Percentiles rank a stretch among this genome's conserved stretches.
These are phyloP conservation scores for Sternarchorhynchus goeldii DNA, from an alignment of 2,797 vertebrate species.

Conservation along the genomic window DNA sequence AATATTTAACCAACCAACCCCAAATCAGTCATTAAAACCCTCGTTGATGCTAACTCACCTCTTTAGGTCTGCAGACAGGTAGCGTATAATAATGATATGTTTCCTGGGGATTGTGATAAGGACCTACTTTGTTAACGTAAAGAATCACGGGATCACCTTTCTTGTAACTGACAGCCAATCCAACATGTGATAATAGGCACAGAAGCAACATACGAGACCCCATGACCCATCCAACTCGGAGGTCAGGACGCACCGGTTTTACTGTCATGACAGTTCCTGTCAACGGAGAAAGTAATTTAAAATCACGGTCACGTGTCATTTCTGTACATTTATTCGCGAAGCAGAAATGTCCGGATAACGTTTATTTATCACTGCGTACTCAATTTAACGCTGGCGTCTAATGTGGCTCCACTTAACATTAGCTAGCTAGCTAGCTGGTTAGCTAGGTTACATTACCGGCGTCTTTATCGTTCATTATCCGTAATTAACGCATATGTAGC, in stretches of 20 bases:
- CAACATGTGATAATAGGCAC: constrained; percentile 63
- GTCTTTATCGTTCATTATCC: too few species aligned
- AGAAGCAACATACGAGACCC: constrained; percentile 63
- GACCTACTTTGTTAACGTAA: constrained; percentile 95
- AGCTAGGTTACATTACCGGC: too few species aligned
- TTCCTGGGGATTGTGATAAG: constrained; percentile 95
- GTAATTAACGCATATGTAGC: too few species aligned
- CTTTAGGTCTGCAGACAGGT: constrained; percentile 87
- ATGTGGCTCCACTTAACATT: too few species aligned
- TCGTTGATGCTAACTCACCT: constrained; percentile 71
- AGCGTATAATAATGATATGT: constrained; percentile 94
- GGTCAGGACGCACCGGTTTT: constrained; percentile 55
- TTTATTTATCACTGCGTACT: too few species aligned
- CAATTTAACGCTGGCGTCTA: too few species aligned
- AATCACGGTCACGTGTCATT: neutral
- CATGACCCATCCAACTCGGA: constrained; percentile 61
- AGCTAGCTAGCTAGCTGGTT: too few species aligned
- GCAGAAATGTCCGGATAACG: too few species aligned
- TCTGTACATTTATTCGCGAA: too few species aligned
- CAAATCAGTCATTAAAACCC: neutral
- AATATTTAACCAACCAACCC: neutral
- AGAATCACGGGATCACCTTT: constrained; percentile 82
- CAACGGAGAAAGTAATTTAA: constrained; percentile 34
- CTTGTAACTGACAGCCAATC: constrained; percentile 77
- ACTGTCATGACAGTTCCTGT: constrained; percentile 62